Base-by-base conservation (phyloP, 2,797 vertebrate genomes). In the Menidia menidia region DNA sequence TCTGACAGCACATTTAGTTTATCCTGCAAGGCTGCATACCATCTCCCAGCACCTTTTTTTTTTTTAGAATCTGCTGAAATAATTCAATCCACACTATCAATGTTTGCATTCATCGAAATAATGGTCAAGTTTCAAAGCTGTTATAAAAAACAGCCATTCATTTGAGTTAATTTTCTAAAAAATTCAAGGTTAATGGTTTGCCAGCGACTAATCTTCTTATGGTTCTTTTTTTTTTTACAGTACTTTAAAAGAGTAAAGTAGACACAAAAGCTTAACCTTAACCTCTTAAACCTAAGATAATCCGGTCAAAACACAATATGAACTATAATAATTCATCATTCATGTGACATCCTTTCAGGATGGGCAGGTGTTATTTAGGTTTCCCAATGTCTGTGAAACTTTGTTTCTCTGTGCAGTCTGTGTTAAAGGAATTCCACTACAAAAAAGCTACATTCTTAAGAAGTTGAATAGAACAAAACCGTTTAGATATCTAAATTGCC, bases 1-100 rank as follows among this genome's bases (percentile, higher is more conserved):
- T 72, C 50, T 83, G 64, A 48, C 58, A 68, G 63, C 68, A 71
- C 39, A 61, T 73, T 76, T 57, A 62, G 66, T 45, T 54, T 65
- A 71, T 30, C 47, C 68, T 70, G 57, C 64, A 66, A 69, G 19
- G 51, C 66, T 67, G 57, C 43, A 63, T 51, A 63, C 57, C 60
- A 65, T 69, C 53, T 62, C 13, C 18, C 56, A 35, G 9, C 60
- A 52, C 10, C 54, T 32, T 64, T 45, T 77, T 71, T n/a, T 48
- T 68, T 70, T 54, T 14, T 39, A 62, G n/a, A 35, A 48, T 60
- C 53, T 44, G 59, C 32, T 52, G 53, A 47, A 77, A 67, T 13
- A 54, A 42, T 65, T 39, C 63, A 30, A 52, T 60, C 13, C 13
- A 44, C 13, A 61, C 44, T 45, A 55, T 39, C n/a, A 41, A 18